Evolutionary conservation across 2,888 invertebrate species (phyloP).

Genomic region (Parnassius glacialis): DNA sequence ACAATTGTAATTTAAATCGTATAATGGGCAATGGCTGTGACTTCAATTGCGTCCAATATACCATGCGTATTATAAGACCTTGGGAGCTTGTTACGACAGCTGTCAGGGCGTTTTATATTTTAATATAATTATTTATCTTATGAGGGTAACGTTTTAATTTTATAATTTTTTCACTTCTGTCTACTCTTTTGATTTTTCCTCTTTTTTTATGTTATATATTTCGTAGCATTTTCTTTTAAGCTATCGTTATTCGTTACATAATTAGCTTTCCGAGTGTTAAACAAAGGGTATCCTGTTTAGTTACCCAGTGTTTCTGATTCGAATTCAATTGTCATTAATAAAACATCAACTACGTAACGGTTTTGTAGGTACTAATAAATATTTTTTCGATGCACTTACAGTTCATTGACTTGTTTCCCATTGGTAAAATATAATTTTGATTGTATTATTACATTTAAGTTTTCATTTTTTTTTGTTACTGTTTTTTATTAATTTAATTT

Average conservation of each 20-base stretch:
- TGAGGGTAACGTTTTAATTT: not conserved
- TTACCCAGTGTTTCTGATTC: constrained; percentile 2
- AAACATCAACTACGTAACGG: constrained; percentile 27
- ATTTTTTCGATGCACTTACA: constrained; percentile 9
- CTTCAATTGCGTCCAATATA: constrained; percentile 43
- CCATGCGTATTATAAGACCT: constrained; percentile 34
- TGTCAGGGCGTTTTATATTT: constrained; percentile 26
- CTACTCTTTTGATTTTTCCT: too few species aligned
- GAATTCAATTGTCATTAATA: constrained; percentile 29
- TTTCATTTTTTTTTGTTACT: not conserved
- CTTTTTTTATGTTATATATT: too few species aligned
- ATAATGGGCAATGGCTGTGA: constrained; percentile 51
- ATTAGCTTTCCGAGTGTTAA: not conserved
- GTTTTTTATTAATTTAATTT: not conserved
- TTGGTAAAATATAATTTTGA: constrained; percentile 18
- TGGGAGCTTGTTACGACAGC: constrained; percentile 35
- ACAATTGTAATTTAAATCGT: constrained; percentile 21
- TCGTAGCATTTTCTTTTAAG: too few species aligned
- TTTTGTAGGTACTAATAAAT: constrained; percentile 23
- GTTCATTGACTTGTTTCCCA: constrained; percentile 33
- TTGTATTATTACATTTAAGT: not conserved
- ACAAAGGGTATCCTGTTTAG: not conserved
- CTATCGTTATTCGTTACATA: too few species aligned
- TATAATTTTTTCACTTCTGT: not conserved
- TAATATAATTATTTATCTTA: constrained; percentile 17